A percentile compares a stretch with the other conserved stretches of the same genome.
Conservation (phyloP, 2,113 vertebrate genomes). For the Aegithalos caudatus region DNA sequence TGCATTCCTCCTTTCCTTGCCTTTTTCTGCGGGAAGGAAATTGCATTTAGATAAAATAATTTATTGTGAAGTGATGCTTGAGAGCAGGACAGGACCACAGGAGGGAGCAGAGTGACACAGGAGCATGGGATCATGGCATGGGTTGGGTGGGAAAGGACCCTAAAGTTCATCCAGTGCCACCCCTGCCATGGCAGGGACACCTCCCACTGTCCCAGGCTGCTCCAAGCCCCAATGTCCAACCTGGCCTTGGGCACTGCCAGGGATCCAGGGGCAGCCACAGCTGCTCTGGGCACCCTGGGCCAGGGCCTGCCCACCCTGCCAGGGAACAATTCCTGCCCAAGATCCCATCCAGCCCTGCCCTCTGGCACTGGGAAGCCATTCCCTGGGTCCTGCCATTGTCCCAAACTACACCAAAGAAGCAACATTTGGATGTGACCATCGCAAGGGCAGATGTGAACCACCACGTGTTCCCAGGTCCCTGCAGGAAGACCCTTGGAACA, state of each 20-base stretch:
- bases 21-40: neutral
- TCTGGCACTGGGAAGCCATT: neutral
- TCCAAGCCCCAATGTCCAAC: rapidly evolving
- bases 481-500: neutral
- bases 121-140: neutral
- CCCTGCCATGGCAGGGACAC: neutral
- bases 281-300: neutral
- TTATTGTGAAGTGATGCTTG: neutral
- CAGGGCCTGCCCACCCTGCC: neutral
- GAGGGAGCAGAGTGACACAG: neutral
- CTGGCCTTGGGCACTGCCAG: neutral
- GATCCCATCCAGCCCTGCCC: neutral
- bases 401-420: neutral
- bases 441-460: neutral
- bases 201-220: neutral
- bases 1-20: neutral
- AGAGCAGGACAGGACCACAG: neutral
- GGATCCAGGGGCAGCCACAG: neutral
- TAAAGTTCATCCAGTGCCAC: rapidly evolving
- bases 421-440: neutral
- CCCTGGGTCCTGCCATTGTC: neutral
- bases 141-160: neutral
- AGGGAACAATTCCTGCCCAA: neutral
- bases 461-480: neutral
- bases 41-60: neutral